Evolutionary conservation across 2,113 vertebrate genomes (phyloP), one percentile per base, ranked within the genome.

Genomic region (Onychostruthus taczanowskii): DNA sequence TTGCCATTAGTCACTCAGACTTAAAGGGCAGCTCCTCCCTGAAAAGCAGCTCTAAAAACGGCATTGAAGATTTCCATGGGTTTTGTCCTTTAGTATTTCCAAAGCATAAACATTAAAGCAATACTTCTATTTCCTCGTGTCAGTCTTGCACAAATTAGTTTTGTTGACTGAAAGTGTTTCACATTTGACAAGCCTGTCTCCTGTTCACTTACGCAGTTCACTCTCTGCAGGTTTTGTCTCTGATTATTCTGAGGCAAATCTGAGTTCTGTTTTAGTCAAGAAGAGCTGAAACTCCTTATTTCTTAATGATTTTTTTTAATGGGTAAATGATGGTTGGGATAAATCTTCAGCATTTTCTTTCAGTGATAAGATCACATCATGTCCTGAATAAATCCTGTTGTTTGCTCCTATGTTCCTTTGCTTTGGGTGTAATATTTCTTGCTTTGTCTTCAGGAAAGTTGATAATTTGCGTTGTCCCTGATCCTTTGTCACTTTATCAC

Each of bases 21-120:
- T 94, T 90, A 95, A 94, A 95, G 96, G 95, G 92, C 97, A 96
- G 96, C 93, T 96, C 89, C 96, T 96, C 93, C 93, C 96, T 96
- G 82, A 95, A 95, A 96, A 96, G 96, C 84, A 76, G 30, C 68
- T 94, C 83, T 94, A 75, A 95, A 97, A 96, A 94, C n/a, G 0
- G 83, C 69, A 62, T 50, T 92, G 92, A 70, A 91, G 88, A 88
- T 91, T 96, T 96, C 74, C 86, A 58, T 75, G 85, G 6, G 24
- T 95, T 93, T 95, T 90, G 39, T 90, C 70, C 84, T 33, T 88
- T 66, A 70, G 24, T 85, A 64, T 90, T 95, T 91, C 89, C 87
- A 94, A 94, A 92, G 44, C 41, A 52, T 80, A 78, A 4, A 3
- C 59, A 63, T 27, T 92, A 72, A 73, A 92, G 84, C 49, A 90